These are phyloP conservation scores for Heliconius congener DNA, from an alignment of 1,140 invertebrate genomes.

Conservation along the genomic window DNA sequence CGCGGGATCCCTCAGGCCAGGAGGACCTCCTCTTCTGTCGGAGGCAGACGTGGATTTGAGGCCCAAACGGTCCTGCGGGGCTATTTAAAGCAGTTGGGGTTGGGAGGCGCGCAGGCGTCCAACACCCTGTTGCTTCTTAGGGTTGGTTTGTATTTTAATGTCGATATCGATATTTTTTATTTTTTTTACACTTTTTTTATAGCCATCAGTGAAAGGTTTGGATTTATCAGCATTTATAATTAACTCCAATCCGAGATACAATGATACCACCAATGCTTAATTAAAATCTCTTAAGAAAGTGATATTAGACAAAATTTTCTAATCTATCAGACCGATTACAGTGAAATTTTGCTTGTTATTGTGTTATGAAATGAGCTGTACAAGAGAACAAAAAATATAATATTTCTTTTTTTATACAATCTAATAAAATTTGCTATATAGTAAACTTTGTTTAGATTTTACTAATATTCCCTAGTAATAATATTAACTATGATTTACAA, in stretches of 20 bases:
- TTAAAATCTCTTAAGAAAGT: not conserved
- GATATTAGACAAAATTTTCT: not conserved
- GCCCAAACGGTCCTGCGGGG: conserved; percentile 51
- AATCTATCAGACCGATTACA: not conserved
- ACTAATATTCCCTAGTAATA: not conserved
- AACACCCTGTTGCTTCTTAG: conserved; percentile 78
- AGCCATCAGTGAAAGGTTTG: not conserved
- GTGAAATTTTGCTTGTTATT: not conserved
- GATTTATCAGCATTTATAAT: not conserved
- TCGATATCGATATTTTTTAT: conserved; percentile 35
- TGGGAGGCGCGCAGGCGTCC: conserved; percentile 73
- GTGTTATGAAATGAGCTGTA: not conserved
- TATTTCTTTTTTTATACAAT: not conserved
- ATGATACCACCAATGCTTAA: not conserved
- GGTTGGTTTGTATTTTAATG: conserved; percentile 29
- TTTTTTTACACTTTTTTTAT: conserved; percentile 1
- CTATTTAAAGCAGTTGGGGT: conserved; percentile 65
- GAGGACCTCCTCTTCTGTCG: conserved; percentile 41
- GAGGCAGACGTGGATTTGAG: conserved; percentile 61
- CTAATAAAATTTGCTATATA: not conserved
- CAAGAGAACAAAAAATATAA: not conserved
- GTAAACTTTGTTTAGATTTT: not conserved
- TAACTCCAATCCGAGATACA: not conserved
- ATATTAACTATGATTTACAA: too few species aligned
- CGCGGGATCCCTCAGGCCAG: conserved; percentile 24